phyloP scores from a whole-genome alignment of 1,140 invertebrate genomes.

The Drosophila sechellia region DNA sequence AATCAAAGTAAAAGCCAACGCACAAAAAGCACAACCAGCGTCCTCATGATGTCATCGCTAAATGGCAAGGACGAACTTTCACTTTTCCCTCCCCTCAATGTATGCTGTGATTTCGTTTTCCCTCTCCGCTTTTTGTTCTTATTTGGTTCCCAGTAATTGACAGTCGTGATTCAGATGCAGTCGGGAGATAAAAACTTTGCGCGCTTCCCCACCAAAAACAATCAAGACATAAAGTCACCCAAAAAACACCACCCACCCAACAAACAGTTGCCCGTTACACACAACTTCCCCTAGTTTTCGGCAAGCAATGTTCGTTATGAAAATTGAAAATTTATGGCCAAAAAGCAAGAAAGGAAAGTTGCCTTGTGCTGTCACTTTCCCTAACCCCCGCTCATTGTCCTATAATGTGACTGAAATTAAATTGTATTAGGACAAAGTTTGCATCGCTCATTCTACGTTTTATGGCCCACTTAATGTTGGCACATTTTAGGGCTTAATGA shows the following conservation, averaged over 20 bases:
- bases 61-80: constrained; percentile 72
- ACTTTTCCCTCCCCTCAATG: constrained; percentile 63
- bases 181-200: constrained; percentile 66
- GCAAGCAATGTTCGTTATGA: constrained; percentile 56
- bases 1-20: constrained; percentile 9
- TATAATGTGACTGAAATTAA: constrained; percentile 53
- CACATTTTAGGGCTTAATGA: constrained; percentile 12
- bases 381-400: not conserved
- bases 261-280: not conserved
- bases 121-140: not conserved
- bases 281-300: constrained; percentile 27
- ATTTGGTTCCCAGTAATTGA: constrained; percentile 65
- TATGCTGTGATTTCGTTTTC: constrained; percentile 50
- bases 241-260: constrained; percentile 10
- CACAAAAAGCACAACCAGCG: constrained; percentile 22
- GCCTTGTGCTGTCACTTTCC: constrained; percentile 19
- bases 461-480: constrained; percentile 12
- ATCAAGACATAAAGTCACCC: constrained; percentile 67
- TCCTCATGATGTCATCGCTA: constrained; percentile 65
- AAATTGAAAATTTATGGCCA: constrained; percentile 67
- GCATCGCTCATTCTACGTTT: not conserved
- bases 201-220: constrained; percentile 60
- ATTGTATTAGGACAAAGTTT: constrained; percentile 61
- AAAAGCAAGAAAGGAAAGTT: constrained; percentile 2
- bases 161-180: constrained; percentile 77